phyloP scores from a whole-genome alignment of 2,888 invertebrate species.

The Tribolium freemani region DNA sequence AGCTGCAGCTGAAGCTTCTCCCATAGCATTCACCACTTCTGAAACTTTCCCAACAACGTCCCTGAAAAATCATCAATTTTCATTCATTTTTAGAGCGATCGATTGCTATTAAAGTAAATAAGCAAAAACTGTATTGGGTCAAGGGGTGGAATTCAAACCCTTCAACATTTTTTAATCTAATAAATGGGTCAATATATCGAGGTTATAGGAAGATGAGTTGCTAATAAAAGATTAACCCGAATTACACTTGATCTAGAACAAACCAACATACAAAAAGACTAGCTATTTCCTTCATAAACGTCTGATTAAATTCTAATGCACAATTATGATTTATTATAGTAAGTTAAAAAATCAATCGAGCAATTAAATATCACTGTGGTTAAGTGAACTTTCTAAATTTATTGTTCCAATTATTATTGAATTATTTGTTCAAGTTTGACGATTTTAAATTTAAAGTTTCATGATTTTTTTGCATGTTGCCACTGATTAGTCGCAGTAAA shows the following conservation, averaged over 20 bases:
- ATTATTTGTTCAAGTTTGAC: no score
- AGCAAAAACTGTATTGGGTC: no score
- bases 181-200: background rate
- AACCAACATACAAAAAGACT: background rate
- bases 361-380: background rate
- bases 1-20: conserved; percentile 80
- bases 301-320: background rate
- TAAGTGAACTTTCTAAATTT: background rate
- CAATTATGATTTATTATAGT: background rate
- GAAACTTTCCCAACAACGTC: conserved; percentile 74
- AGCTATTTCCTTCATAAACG: background rate
- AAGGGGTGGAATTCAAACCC: no score
- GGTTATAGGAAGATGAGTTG: background rate
- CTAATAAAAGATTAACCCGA: background rate
- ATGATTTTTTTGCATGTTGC: background rate
- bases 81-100: background rate
- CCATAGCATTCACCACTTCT: conserved; percentile 78
- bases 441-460: background rate
- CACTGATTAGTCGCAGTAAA: background rate
- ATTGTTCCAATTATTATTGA: no score
- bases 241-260: background rate
- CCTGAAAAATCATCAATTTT: conserved; percentile 64
- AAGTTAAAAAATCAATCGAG: background rate
- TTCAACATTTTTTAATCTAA: background rate
- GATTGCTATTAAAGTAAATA: background rate